phyloP scores from a whole-genome alignment of 2,113 vertebrate species.

The Carollia perspicillata region DNA sequence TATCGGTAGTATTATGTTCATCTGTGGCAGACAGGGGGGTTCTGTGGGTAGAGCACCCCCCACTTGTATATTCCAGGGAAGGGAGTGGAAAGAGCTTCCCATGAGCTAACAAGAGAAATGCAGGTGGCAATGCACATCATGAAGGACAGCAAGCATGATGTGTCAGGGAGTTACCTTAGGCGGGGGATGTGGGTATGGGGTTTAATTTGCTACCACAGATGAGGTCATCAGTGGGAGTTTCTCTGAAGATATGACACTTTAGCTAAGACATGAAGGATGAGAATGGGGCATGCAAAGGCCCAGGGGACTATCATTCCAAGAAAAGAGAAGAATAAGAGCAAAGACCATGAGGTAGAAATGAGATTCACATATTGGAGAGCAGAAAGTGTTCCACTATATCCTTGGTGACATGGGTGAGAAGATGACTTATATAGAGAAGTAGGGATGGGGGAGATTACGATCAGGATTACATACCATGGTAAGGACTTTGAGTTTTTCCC shows the following conservation, averaged over 20 bases:
- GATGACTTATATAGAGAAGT: background rate
- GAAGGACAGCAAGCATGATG: fast-evolving
- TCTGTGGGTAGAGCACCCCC: too few species aligned
- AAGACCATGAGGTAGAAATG: background rate
- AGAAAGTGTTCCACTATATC: background rate
- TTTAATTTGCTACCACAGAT: background rate
- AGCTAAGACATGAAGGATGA: background rate
- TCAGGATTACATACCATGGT: too few species aligned
- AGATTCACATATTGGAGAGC: background rate
- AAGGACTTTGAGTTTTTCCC: background rate
- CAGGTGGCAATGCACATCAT: fast-evolving
- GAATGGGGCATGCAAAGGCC: background rate
- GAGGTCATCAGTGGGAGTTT: background rate
- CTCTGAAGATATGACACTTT: background rate
- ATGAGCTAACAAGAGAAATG: background rate
- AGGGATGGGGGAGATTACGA: background rate
- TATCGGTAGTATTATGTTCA: too few species aligned
- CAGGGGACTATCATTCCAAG: background rate
- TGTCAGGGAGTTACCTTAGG: background rate
- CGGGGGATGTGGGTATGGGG: fast-evolving
- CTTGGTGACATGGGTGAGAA: background rate
- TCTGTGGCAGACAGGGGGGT: too few species aligned
- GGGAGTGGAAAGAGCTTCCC: background rate
- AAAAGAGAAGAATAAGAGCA: background rate
- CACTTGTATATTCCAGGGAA: background rate